Percentiles rank a stretch among this genome's conserved stretches.
These are phyloP conservation scores for Caradrina clavipalpis DNA, from an alignment of 2,888 invertebrate genomes.

Conservation along the genomic window DNA sequence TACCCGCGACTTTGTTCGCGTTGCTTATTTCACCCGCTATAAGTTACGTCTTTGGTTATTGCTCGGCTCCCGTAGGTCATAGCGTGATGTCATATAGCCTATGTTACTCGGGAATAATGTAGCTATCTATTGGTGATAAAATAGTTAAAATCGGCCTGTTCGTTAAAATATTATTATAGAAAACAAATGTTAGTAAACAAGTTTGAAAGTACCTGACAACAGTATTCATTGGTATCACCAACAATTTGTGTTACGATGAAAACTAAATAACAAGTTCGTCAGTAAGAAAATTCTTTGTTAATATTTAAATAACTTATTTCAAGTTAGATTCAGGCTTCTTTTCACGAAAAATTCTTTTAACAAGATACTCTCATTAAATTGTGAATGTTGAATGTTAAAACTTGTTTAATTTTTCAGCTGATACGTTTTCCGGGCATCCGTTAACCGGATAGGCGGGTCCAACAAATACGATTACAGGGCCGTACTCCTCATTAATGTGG, in stretches of 20 bases:
- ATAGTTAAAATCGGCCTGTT: too few relatives aligned
- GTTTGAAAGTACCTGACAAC: neutral
- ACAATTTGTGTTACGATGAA: neutral
- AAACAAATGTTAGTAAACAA: neutral
- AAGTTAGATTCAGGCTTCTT: slow-evolving; percentile 11
- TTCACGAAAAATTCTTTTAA: slow-evolving; percentile 14
- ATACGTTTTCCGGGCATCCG: slow-evolving; percentile 55
- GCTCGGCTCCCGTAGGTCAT: too few relatives aligned
- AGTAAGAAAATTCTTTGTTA: slow-evolving; percentile 3
- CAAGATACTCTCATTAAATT: slow-evolving; percentile 29
- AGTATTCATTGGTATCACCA: neutral
- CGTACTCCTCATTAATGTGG: slow-evolving; percentile 52
- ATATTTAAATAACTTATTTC: slow-evolving; percentile 16
- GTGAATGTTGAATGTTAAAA: slow-evolving; percentile 34
- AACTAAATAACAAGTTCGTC: neutral
- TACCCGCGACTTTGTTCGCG: too few relatives aligned
- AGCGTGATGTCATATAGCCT: too few relatives aligned
- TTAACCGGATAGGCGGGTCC: slow-evolving; percentile 53
- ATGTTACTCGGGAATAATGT: too few relatives aligned
- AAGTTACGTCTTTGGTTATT: too few relatives aligned
- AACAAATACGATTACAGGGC: slow-evolving; percentile 64
- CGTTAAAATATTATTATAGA: too few relatives aligned
- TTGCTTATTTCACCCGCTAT: too few relatives aligned
- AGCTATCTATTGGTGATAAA: too few relatives aligned
- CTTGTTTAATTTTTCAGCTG: slow-evolving; percentile 53